Conservation (phyloP, 2,113 vertebrate species). For the Mus pahari region DNA sequence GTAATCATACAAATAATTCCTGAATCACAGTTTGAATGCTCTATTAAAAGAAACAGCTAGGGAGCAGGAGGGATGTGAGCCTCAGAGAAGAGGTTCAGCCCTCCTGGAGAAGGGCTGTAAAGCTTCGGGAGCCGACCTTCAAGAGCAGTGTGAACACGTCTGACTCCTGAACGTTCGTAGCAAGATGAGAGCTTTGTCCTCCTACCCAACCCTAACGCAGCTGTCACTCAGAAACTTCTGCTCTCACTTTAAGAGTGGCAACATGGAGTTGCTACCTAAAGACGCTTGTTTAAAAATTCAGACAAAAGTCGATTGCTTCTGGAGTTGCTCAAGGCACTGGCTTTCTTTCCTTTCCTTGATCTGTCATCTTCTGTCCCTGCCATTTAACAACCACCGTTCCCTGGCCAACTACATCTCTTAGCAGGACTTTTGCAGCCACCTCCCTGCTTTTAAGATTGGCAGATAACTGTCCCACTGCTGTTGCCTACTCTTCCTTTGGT, state of each 20-base stretch:
- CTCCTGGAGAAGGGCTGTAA: not conserved
- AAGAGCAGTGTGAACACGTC: not conserved
- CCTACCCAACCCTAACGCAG: slow-evolving; percentile 4
- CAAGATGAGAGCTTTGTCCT: slow-evolving; percentile 15
- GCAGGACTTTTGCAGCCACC: not conserved
- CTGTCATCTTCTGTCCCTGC: not conserved
- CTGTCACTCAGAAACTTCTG: slow-evolving; percentile 50
- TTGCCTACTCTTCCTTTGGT: not conserved
- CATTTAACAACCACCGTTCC: not conserved
- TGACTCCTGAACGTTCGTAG: not conserved
- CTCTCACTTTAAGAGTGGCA: not conserved
- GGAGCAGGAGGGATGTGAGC: not conserved
- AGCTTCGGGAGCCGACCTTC: slow-evolving; percentile 23
- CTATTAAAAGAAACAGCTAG: not conserved
- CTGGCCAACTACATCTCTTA: not conserved
- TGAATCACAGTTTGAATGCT: not conserved
- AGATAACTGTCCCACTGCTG: not conserved
- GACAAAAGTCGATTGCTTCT: not conserved
- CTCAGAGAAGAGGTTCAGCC: not conserved
- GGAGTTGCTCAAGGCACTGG: not conserved
- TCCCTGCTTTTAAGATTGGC: not conserved
- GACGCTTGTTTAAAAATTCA: slow-evolving; percentile 46
- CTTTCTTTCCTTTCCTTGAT: not conserved
- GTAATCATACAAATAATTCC: not conserved
- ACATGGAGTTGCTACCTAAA: not conserved